phyloP scores from a whole-genome alignment of 2,113 vertebrate genomes.

The Callorhinus ursinus region DNA sequence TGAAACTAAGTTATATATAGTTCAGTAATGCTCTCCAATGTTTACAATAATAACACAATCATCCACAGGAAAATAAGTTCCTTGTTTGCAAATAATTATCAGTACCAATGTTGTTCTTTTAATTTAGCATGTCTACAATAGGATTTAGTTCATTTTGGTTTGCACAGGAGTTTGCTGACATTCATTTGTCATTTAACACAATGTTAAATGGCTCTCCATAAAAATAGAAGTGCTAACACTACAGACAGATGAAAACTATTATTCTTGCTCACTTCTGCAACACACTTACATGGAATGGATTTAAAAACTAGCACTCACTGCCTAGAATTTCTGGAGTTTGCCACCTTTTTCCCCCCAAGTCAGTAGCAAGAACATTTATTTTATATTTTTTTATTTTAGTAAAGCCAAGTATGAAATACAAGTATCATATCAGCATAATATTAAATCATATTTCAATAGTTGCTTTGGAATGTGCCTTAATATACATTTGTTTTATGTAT shows the following conservation, averaged over 20 bases:
- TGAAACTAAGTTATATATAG: constrained; percentile 69
- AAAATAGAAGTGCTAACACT: constrained; percentile 1
- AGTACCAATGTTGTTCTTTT: constrained; percentile 43
- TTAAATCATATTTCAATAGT: constrained; percentile 3
- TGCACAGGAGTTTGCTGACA: neutral
- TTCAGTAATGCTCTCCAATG: constrained; percentile 73
- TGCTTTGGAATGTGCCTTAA: constrained; percentile 9
- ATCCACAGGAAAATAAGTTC: constrained; percentile 54
- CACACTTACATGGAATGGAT: neutral
- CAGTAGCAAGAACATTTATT: constrained; percentile 22
- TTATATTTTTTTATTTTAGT: constrained; percentile 53
- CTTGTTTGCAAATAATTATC: constrained; percentile 69
- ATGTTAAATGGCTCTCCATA: neutral
- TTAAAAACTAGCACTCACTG: neutral
- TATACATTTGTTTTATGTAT: neutral
- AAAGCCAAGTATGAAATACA: constrained; percentile 43
- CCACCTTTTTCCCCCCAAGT: neutral
- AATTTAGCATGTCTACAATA: constrained; percentile 6
- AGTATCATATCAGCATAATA: neutral
- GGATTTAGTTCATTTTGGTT: constrained; percentile 43
- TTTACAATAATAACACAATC: constrained; percentile 80
- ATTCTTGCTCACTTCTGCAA: neutral
- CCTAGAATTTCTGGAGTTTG: constrained; percentile 14
- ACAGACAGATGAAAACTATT: neutral
- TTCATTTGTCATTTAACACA: neutral